A percentile compares a stretch with the other conserved stretches of the same genome.
phyloP scores from a whole-genome alignment of 2,797 vertebrate species.

The Allobates femoralis region DNA sequence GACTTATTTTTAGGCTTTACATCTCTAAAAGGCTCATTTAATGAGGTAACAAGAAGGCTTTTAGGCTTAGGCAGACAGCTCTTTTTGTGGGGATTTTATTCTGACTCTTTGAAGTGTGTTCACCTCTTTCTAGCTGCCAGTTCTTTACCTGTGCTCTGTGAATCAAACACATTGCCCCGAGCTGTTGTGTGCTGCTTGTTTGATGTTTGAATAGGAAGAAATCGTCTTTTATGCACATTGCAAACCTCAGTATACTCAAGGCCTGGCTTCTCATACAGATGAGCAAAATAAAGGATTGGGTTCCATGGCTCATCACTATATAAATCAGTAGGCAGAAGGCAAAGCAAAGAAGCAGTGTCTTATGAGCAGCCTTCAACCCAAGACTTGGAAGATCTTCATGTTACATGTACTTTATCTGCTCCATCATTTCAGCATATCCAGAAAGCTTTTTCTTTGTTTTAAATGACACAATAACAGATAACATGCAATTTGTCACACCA shows the following conservation, averaged over 20 bases:
- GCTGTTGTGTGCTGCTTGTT: conserved; percentile 17
- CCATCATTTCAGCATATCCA: neutral
- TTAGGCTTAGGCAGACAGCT: neutral
- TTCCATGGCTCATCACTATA: neutral
- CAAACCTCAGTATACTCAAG: neutral
- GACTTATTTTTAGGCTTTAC: conserved; percentile 4
- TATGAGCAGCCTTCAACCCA: neutral
- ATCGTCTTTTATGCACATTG: conserved; percentile 14
- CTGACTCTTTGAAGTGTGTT: conserved; percentile 21
- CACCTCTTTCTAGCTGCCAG: conserved; percentile 8
- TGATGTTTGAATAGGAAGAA: conserved; percentile 38
- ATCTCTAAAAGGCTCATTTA: conserved; percentile 13
- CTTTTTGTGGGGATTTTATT: conserved; percentile 20
- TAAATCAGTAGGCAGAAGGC: neutral
- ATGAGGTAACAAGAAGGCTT: neutral
- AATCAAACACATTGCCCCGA: conserved; percentile 15
- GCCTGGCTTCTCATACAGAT: neutral
- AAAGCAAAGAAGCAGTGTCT: conserved; percentile 1
- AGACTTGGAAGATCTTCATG: neutral
- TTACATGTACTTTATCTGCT: neutral
- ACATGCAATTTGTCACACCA: neutral
- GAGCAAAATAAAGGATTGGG: neutral
- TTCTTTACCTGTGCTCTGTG: conserved; percentile 31
- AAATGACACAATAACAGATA: neutral
- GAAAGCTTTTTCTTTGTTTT: neutral